phyloP scores from a whole-genome alignment of 2,113 vertebrate species.

The Paraplagusia blochii region DNA sequence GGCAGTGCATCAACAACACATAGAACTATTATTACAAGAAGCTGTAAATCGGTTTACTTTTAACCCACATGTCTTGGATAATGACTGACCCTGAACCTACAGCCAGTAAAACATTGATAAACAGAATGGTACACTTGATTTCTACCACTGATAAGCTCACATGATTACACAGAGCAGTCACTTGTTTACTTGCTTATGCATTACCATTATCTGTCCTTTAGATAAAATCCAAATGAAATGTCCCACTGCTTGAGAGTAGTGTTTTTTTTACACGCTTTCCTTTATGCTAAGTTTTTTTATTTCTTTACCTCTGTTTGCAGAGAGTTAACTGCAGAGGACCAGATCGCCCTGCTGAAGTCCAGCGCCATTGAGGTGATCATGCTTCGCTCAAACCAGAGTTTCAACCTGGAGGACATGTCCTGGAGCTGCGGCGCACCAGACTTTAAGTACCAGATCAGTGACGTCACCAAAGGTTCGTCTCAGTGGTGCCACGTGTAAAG shows the following conservation, averaged over 20 bases:
- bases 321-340: conserved; percentile 90
- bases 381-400: conserved; percentile 96
- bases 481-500: conserved; percentile 4
- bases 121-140: not conserved
- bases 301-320: conserved; percentile 53
- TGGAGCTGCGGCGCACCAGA: conserved; percentile 90
- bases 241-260: not conserved
- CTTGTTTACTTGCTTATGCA: not conserved
- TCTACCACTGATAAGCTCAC: not conserved
- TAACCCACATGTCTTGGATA: too few relatives aligned
- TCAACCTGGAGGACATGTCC: conserved; percentile 91
- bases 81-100: conserved; percentile 2
- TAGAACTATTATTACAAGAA: too few relatives aligned
- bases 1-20: conserved; percentile 9
- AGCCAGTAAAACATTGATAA: conserved; percentile 17
- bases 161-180: not conserved
- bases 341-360: conserved; percentile 96
- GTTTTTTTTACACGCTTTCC: not conserved
- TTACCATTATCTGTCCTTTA: not conserved
- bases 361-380: conserved; percentile 98
- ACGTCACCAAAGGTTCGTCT: conserved; percentile 87
- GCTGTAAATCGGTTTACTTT: too few relatives aligned
- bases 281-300: not conserved
- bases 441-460: conserved; percentile 89
- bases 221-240: not conserved